Percentiles rank a stretch among this genome's conserved stretches.
Evolutionary conservation across 2,113 vertebrate species (phyloP).

Genomic region (Melanostigma gelatinosum): DNA sequence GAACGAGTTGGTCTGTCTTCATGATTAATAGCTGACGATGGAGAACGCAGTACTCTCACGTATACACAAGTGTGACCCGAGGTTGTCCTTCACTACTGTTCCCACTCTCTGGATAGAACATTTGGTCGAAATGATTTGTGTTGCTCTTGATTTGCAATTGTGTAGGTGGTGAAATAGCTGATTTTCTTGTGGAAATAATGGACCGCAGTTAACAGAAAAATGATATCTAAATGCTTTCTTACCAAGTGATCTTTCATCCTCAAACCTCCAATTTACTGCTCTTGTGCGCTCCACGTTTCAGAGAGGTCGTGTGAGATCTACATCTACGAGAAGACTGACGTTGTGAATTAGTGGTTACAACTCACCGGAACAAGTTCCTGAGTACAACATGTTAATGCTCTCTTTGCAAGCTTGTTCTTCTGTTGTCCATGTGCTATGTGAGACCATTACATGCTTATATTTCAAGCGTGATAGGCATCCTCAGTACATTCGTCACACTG

Average conservation of each 20-base stretch:
- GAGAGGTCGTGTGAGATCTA: neutral
- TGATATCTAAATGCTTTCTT: conserved; percentile 21
- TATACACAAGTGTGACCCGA: conserved; percentile 55
- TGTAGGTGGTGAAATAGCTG: conserved; percentile 64
- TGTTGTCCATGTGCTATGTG: neutral
- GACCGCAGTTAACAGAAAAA: conserved; percentile 35
- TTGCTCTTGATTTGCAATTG: conserved; percentile 57
- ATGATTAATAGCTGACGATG: conserved; percentile 53
- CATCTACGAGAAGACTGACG: neutral
- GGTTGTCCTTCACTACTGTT: conserved; percentile 55
- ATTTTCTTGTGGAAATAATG: conserved; percentile 63
- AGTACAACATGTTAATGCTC: neutral
- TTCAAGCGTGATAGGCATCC: neutral
- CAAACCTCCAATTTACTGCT: conserved; percentile 20
- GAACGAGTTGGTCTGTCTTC: conserved; percentile 15
- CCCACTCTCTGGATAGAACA: conserved; percentile 61
- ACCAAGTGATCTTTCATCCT: conserved; percentile 32
- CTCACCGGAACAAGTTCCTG: neutral
- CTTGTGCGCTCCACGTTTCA: conserved; percentile 1
- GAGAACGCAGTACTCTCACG: conserved; percentile 32
- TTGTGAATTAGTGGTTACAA: neutral
- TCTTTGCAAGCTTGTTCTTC: neutral
- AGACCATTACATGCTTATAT: neutral
- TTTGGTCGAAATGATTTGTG: conserved; percentile 66
- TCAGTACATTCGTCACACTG: neutral